Conservation (phyloP, 1,140 invertebrate genomes). For the Zaprionus capensis region DNA sequence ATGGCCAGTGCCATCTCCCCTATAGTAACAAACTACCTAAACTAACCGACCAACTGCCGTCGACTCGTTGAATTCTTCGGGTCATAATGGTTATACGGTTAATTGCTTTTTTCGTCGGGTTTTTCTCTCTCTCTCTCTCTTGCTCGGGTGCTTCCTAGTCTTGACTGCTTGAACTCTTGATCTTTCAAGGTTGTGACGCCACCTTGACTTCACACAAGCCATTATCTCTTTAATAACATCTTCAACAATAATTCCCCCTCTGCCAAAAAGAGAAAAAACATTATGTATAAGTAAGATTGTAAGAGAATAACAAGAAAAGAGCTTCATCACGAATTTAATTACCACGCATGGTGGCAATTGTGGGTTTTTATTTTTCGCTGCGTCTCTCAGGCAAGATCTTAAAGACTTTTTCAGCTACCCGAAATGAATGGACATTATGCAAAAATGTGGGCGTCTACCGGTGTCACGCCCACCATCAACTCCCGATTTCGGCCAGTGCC, state of each 20-base stretch:
- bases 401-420: conserved; percentile 30
- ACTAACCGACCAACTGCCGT: conserved; percentile 12
- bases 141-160: conserved; percentile 53
- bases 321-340: conserved; percentile 70
- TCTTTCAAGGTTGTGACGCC: conserved; percentile 68
- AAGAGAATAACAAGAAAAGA: conserved; percentile 55
- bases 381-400: conserved; percentile 27
- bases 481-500: conserved; percentile 22
- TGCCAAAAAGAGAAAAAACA: conserved; percentile 22
- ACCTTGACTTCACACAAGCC: conserved; percentile 38
- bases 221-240: conserved; percentile 76
- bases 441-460: conserved; percentile 48
- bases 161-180: conserved; percentile 64
- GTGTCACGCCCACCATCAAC: conserved; percentile 29
- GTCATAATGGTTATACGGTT: conserved; percentile 54
- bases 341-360: conserved; percentile 54
- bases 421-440: conserved; percentile 54
- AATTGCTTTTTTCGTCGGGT: conserved; percentile 66
- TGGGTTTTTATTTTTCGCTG: conserved; percentile 22
- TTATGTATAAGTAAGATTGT: conserved; percentile 14
- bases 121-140: conserved; percentile 1
- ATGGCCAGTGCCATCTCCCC: conserved; percentile 42
- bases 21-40: background rate
- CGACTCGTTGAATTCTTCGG: conserved; percentile 38
- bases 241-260: conserved; percentile 39